Evolutionary conservation across 2,888 invertebrate genomes (phyloP), one percentile per base, ranked within the genome.

Genomic region (Abrostola triplasia): DNA sequence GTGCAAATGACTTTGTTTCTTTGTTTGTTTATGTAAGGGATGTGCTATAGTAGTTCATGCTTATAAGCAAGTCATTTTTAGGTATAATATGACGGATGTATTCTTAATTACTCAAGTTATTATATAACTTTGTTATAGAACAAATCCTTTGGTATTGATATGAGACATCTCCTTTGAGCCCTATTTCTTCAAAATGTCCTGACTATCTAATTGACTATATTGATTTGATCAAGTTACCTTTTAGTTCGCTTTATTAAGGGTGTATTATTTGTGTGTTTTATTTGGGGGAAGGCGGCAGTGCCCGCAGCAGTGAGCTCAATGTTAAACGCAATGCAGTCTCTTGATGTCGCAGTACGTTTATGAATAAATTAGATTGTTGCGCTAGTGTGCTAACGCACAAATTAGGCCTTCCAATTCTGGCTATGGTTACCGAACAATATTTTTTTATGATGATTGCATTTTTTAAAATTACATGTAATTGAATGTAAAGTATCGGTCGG

Each of bases 271-370:
- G 90, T 92, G 88, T 91, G 89, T 92, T 91, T 92, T 91, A 90
- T 92, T 91, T 90, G 90, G 90, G 91, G 89, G 96, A 96, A 96
- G 95, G 96, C 96, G 93, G 96, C 96, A 94, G 96, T 96, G 94
- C 96, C 96, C 92, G 96, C 96, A 92, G 96, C 96, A 93, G 95
- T 97, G 95, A 96, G 96, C 95, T 96, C 96, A 94, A 96, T 96
- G 95, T 95, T 97, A 95, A 96, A 96, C 95, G 96, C 96, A 93
- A 96, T 96, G 92, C 96, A 96, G 95, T 95, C 95, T 86, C 90
- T 92, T 84, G 93, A 94, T 88, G 93, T 94, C 93, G 91, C 94
- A 93, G 94, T 94, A 94, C 91, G 94, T 94, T 89, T 86, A 88
- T 90, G 88, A 92, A 91, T 90, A 88, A 92, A 91, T 93, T 87